Base-by-base conservation (phyloP, 2,888 invertebrate species). In the Marasmarcha lunaedactyla region DNA sequence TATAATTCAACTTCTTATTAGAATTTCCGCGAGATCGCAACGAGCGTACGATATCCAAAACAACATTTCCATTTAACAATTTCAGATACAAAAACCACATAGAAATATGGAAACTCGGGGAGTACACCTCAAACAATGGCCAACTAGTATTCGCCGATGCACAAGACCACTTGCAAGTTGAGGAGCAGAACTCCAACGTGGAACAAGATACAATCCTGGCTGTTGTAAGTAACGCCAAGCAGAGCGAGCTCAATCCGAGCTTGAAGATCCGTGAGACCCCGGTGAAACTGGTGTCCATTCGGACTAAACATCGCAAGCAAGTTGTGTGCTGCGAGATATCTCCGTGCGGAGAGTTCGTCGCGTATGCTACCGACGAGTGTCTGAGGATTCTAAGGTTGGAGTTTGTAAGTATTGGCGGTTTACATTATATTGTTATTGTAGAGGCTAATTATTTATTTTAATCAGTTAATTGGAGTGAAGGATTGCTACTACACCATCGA, bases 251-350 rank as follows among this genome's bases (percentile, higher is more conserved):
- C 5, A 56, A 57, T 35, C 63, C 71, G 35, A 59, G 46, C 55
- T 58, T 86, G 30, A 60, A 70, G 40, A 48, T 86, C 1, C 67
- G 67, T 12, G 74, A 83, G 7, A 85, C 86, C 44, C 90, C 92
- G 0, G 71, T 88, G 30, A 92, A 91, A 58, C 62, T 95, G 26
- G 64, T 93, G 1, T 84, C 89, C 42, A 63, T 95, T 20, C 86
- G 88, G 49, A 87, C 90, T 3, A 87, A 88, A 52, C 72, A 84
- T 9, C 84, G 85, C 1, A 90, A 90, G 50, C 84, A 84, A n/a
- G 89, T 95, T 15, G 72, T 88, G 4, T 90, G 90, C 47, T 88
- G 89, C 48, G 86, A 88, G 9, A 72, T 95, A 4, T 92, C 93
- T 2, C 85, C 87, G 1, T 86, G 90, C 59, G 91, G 90, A 1